Evolutionary conservation across 1,140 invertebrate species (phyloP), one percentile per base, ranked within the genome.

Genomic region (Bombus terrestris): DNA sequence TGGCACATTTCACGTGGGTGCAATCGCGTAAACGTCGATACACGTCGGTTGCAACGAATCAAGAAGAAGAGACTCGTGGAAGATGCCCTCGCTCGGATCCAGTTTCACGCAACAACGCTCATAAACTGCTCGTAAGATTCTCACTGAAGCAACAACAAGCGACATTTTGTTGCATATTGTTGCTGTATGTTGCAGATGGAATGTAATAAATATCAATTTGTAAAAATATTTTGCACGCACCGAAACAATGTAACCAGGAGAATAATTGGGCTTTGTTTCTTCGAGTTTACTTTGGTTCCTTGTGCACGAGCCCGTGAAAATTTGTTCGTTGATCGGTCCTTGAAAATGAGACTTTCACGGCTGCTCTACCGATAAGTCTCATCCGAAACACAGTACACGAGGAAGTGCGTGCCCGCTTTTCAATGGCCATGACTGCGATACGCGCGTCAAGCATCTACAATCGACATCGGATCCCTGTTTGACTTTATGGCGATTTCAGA

Each of bases 371-470:
- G 41, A 39, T 37, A 9, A 28, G 85, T 57, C 76, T 86, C 73
- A 81, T 81, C 86, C 86, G 77, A 79, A 81, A 86, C 73, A 74
- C 66, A 86, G 82, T 86, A 79, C n/a, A 78, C 73, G 53, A 75
- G 78, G 84, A 88, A 88, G 86, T 73, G 57, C 68, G 74, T 32
- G 59, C 37, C 83, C 69, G 81, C 41, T 84, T 78, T 68, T 79
- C 66, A 84, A 86, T 84, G 37, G 79, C 39, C 53, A 32, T n/a
- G 28, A 28, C 28, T 9, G 35, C n/a, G 80, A 66, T 37, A 59
- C 18, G 8, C 22, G 28, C 39, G n/a, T 62, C 72, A 6, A 47
- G 39, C 25, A 71, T 72, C 53, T n/a, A 43, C 66, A 47, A 79
- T 79, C 53, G 75, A 83, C 53, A 37, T 68, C 5, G 6, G 32